Evolutionary conservation across 2,888 invertebrate genomes (phyloP), one percentile per base, ranked within the genome.

Genomic region (Pyralis farinalis): DNA sequence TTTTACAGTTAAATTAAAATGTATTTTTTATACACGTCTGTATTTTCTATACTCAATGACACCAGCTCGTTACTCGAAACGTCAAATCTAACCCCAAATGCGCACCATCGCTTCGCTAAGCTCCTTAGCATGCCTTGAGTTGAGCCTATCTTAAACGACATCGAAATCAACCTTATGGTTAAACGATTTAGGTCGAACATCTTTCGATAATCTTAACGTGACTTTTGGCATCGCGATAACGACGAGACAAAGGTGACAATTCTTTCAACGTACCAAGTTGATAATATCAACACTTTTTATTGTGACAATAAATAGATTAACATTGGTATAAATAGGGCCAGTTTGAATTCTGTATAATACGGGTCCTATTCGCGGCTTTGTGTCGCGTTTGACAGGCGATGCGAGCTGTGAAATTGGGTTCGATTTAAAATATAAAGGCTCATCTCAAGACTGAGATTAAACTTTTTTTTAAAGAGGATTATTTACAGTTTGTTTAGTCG

Each of bases 291-390:
- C 77, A 80, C 71, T 83, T 87, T 85, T 87, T 83, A 83, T 81
- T 80, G 72, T 83, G 72, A 85, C 86, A 87, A 87, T 86, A 88
- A 86, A 86, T 86, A 86, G 85, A 86, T 86, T 86, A 85, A 66
- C 71, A 83, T 79, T 80, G 76, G 75, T 84, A 87, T 86, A 87
- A 87, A 88, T 86, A 86, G 86, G 80, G 73, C 76, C 80, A 79
- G 85, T 82, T 78, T 71, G 77, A 74, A 71, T 74, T 78, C 74
- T 70, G 68, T 68, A 78, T 82, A 85, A 85, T 82, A 67, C 78
- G 73, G 71, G 71, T 78, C 66, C 80, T 72, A 77, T 84, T 84
- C 75, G 75, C 73, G 71, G 88, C 87, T 88, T 87, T 86, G 65
- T 77, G 88, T 87, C 88, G 77, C 56, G 45, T 75, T 72, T 88